phyloP scores from a whole-genome alignment of 2,797 vertebrate genomes.

The Todus mexicanus region DNA sequence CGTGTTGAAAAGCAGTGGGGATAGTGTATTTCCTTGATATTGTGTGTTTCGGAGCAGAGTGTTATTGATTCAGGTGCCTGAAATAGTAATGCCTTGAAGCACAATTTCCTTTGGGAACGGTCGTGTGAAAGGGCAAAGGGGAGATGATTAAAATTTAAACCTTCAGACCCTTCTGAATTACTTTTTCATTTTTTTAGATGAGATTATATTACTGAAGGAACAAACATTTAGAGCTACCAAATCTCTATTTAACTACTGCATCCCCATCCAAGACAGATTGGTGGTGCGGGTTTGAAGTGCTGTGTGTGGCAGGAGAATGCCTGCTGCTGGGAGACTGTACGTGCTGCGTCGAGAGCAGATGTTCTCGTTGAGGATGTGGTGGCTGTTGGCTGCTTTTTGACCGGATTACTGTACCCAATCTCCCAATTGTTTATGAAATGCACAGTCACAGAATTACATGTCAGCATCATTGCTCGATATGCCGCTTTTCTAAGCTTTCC shows the following conservation, averaged over 20 bases:
- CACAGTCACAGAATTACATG: not conserved
- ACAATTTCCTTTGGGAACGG: constrained; percentile 60
- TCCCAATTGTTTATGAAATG: not conserved
- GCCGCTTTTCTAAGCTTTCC: not conserved
- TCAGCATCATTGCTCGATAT: not conserved
- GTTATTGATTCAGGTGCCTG: constrained; percentile 60
- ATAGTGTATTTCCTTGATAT: not conserved
- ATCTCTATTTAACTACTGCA: constrained; percentile 24
- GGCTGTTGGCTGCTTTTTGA: not conserved
- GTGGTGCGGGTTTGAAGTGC: not conserved
- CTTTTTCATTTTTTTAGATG: not conserved
- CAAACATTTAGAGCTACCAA: not conserved
- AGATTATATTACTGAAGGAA: not conserved
- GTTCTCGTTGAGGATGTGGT: not conserved
- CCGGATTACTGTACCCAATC: not conserved
- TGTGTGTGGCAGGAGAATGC: not conserved
- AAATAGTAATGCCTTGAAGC: constrained; percentile 42
- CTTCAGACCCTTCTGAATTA: constrained; percentile 61
- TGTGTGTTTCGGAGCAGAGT: constrained; percentile 48
- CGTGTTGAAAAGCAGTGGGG: not conserved
- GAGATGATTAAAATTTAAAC: constrained; percentile 67
- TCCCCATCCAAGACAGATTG: not conserved
- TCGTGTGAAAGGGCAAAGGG: constrained; percentile 50
- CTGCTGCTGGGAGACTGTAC: not conserved
- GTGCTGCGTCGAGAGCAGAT: not conserved